Base-by-base conservation (phyloP, 2,888 invertebrate species). In the Octonoba sinensis region DNA sequence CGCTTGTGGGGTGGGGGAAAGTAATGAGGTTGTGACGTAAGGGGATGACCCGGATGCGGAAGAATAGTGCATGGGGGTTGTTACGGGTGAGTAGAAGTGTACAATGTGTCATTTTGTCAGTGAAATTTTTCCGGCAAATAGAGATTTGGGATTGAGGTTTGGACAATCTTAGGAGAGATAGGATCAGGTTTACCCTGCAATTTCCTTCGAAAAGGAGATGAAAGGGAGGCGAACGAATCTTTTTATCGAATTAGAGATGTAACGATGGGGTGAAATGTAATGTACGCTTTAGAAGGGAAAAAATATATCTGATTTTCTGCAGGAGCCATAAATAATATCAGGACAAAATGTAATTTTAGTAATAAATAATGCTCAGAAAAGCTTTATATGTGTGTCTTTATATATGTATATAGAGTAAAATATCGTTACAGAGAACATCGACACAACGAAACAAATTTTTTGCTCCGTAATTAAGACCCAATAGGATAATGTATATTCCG, bases 21-120 rank as follows among this genome's bases (percentile, higher is more conserved):
- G 56, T 69, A 73, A 79, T 73, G 72, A 73, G 60, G 73, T 73
- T 79, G 79, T 79, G 73, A 79, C 73, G 79, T 59, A 67, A 73
- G 73, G 27, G 22, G 62, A 56, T 73, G 72, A 66, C 73, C 73
- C 73, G 51, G 66, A n/a, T 49, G 54, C 20, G 13, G 72, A 51
- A 72, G 73, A 65, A 44, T 64, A 20, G 44, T 65, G 27, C 27
- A 27, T 6, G 60, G 44, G 18, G 36, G 44, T n/a, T 36, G 70
- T 47, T 70, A 65, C 77, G 71, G 49, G 46, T 76, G 76, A 69
- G 54, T 76, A 51, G 69, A 66, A 67, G 79, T 79, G 67, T 73
- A 79, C 79, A 79, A 62, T 79, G 79, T 79, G 73, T 73, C 73
- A 73, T 79, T 73, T 79, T 78, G 66, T 65, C 66, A 72, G 12